Evolutionary conservation across 2,797 vertebrate species (phyloP).

Genomic region (Peromyscus melanophrys): DNA sequence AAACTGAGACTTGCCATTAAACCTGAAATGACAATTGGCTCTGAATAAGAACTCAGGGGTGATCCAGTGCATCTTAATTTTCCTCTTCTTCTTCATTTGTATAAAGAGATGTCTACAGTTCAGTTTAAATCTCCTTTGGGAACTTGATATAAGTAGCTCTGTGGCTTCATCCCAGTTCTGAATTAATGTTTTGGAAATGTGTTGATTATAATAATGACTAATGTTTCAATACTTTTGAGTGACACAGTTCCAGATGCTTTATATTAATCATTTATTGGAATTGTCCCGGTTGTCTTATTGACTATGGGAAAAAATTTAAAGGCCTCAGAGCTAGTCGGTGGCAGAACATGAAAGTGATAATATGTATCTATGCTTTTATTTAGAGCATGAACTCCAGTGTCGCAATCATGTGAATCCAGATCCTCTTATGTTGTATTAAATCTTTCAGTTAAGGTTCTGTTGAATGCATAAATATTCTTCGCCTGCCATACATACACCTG

Average conservation of each 20-base stretch:
- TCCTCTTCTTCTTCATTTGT: background rate
- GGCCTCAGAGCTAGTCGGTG: background rate
- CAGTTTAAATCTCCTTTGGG: background rate
- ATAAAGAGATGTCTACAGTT: background rate
- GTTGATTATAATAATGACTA: background rate
- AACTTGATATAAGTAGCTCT: background rate
- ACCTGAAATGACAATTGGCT: background rate
- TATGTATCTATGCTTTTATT: background rate
- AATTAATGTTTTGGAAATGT: background rate
- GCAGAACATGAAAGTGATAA: slow-evolving; percentile 1
- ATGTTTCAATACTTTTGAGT: background rate
- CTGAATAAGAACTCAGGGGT: background rate
- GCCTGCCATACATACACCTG: background rate
- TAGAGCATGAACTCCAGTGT: background rate
- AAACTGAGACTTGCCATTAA: background rate
- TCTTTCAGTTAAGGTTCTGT: background rate
- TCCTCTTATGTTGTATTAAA: background rate
- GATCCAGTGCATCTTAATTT: background rate
- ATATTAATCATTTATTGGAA: slow-evolving; percentile 19
- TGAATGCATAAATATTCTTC: background rate
- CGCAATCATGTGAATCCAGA: background rate
- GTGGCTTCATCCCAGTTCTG: background rate
- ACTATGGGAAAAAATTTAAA: background rate
- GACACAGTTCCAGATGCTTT: background rate
- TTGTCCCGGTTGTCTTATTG: background rate